Percentiles rank a stretch among this genome's conserved stretches.
phyloP scores from a whole-genome alignment of 30 jellyfish, hydroid and myxozoan genomes.

The Nemopilema nomurai region DNA sequence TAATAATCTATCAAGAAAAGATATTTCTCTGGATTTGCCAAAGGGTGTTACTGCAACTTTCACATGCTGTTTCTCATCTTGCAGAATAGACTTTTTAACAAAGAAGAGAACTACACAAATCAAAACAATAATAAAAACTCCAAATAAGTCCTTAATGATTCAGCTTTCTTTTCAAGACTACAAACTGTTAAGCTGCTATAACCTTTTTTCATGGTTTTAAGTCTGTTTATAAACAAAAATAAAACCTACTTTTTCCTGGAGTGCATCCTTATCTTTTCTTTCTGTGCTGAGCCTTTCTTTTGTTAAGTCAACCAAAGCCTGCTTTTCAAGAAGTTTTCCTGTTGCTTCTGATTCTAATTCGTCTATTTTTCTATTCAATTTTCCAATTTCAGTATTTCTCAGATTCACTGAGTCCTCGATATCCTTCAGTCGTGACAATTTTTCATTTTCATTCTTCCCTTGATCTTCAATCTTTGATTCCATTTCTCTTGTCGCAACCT shows the following conservation, averaged over 20 bases:
- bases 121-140: no score
- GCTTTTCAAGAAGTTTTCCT: slow-evolving; percentile 15
- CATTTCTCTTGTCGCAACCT: background rate
- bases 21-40: no score
- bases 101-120: no score
- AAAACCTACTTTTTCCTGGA: slow-evolving; percentile 14
- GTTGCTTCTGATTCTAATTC: slow-evolving; percentile 7
- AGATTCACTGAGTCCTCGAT: slow-evolving; percentile 22
- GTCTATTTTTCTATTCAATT: slow-evolving; percentile 1
- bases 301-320: slow-evolving; percentile 11
- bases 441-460: background rate
- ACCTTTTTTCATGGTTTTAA: no score
- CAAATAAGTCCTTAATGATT: no score
- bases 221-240: no score
- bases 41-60: no score
- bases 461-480: background rate
- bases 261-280: slow-evolving; percentile 36
- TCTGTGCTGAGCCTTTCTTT: slow-evolving; percentile 9
- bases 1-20: no score
- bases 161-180: no score
- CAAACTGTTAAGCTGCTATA: no score
- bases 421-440: slow-evolving; percentile 11
- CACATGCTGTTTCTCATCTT: no score
- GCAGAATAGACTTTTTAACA: no score
- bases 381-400: slow-evolving; percentile 21